Percentiles rank a stretch among this genome's conserved stretches.
These are phyloP conservation scores for Linepithema humile DNA, from an alignment of 1,140 invertebrate genomes.

Conservation along the genomic window DNA sequence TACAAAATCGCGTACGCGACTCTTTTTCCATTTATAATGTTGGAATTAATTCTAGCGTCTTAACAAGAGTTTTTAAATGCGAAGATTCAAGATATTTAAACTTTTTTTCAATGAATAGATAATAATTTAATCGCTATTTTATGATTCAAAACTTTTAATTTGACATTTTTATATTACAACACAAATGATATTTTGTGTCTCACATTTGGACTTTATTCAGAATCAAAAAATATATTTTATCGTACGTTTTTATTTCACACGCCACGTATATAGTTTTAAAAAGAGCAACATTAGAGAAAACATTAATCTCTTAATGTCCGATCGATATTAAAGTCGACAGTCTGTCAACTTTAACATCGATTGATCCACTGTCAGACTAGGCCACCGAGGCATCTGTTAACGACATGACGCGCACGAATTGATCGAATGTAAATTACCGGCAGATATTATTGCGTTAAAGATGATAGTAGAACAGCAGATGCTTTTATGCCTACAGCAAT, in stretches of 20 bases:
- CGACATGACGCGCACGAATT: not conserved
- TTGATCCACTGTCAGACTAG: conserved; percentile 22
- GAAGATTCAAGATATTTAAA: not conserved
- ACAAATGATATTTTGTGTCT: not conserved
- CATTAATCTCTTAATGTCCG: conserved; percentile 26
- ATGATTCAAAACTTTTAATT: not conserved
- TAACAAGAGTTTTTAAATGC: not conserved
- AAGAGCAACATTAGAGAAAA: conserved; percentile 36
- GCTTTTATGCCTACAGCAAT: not conserved
- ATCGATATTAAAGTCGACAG: conserved; percentile 28
- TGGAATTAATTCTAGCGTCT: not conserved
- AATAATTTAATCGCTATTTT: not conserved
- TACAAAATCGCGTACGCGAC: not conserved
- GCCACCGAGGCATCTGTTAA: conserved; percentile 15
- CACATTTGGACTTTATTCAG: not conserved
- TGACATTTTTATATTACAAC: not conserved
- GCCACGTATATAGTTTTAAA: conserved; percentile 6
- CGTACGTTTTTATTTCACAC: not conserved
- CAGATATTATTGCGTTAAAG: conserved; percentile 1
- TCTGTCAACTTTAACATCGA: conserved; percentile 14
- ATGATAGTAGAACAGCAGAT: not conserved
- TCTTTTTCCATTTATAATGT: not conserved
- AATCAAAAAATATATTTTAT: not conserved
- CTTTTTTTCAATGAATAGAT: not conserved
- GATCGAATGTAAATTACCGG: conserved; percentile 2